These are phyloP conservation scores for Ochlodes sylvanus DNA, from an alignment of 2,888 invertebrate genomes.

Conservation along the genomic window DNA sequence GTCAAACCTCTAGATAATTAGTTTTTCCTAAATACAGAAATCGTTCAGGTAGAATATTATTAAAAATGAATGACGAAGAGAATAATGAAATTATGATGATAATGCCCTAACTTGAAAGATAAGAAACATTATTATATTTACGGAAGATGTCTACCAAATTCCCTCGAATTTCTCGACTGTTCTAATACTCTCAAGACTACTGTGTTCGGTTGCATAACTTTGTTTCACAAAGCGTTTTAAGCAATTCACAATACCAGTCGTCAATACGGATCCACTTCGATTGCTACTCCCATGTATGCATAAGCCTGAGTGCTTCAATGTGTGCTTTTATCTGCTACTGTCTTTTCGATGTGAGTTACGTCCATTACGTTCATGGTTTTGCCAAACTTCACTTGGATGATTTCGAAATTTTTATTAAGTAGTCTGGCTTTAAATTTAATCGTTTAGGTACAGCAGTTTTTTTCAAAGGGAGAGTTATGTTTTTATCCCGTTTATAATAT, in stretches of 20 bases:
- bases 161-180: conserved; percentile 1
- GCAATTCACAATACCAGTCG: conserved; percentile 6
- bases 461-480: too few species aligned
- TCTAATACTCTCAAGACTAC: conserved; percentile 10
- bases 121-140: not conserved
- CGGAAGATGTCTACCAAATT: conserved; percentile 1
- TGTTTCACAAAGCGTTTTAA: conserved; percentile 23
- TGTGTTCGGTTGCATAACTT: conserved; percentile 19
- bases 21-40: too few species aligned
- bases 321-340: not conserved
- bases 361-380: not conserved
- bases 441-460: too few species aligned
- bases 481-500: too few species aligned
- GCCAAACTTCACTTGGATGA: too few species aligned
- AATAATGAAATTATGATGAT: too few species aligned
- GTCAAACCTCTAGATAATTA: too few species aligned
- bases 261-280: conserved; percentile 4
- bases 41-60: too few species aligned
- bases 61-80: too few species aligned
- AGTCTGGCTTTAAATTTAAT: too few species aligned
- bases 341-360: not conserved
- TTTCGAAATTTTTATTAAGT: too few species aligned
- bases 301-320: not conserved
- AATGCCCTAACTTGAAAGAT: not conserved
- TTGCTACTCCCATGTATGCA: conserved; percentile 9